Base-by-base conservation (phyloP, 2,113 vertebrate species). In the Corythoichthys intestinalis region DNA sequence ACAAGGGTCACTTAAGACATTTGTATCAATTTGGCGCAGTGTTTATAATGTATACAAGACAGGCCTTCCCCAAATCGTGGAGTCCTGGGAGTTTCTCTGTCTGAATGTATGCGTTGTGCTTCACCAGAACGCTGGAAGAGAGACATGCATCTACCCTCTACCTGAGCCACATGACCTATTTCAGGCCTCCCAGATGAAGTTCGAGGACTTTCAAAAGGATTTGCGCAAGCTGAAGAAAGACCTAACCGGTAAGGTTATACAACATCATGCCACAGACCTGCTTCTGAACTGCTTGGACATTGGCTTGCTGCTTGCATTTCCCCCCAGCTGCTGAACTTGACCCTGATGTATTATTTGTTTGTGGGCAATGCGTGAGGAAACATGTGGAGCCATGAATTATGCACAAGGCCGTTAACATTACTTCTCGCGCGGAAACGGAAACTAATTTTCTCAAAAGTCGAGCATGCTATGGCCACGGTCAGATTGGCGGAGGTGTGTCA, bases 101-200 rank as follows among this genome's bases (percentile, higher is more conserved):
- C 54, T 77, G 57, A 71, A 66, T 81, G 75, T 77, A 38, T 78
- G 66, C 85, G 73, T 83, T 82, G 75, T 77, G 69, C 14, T 85
- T 63, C 54, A 74, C 83, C 78, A 99, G 97, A 94, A 97, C 67
- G 94, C 96, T 72, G 96, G 95, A 78, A 94, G 88, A 86, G 96
- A 99, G 63, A 94, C 94, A 12, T 96, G 94, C 65, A 75, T 93
- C 69, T 98, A 94, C 83, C 96, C 95, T 62, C 90, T 99, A 77
- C 95, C 97, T 4, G 96, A 99, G 77, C 97, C 97, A 1, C 95
- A 96, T 77, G 96, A 98, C 86, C 93, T 99, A 34, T 98, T 99
- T 84, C 96, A 97, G 83, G 94, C 92, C 50, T 96, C 97, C 0
- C 97, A 99, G 68, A 92, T 98, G 92, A 99, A 97, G 87, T 98